phyloP scores from a whole-genome alignment of 2,113 vertebrate species.

The Alaudala cheleensis region DNA sequence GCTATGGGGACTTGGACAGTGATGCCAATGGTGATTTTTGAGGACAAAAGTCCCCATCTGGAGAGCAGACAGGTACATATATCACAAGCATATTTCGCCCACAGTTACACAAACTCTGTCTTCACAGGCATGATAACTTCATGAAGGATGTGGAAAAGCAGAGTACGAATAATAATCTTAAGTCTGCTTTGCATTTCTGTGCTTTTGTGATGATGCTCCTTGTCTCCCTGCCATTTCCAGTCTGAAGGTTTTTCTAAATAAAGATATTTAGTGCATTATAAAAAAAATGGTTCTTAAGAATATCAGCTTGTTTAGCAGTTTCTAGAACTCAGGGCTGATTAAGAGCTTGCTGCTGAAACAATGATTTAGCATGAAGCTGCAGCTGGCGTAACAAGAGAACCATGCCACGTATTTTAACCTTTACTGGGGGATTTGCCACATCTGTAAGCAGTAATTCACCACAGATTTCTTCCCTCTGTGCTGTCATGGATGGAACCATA shows the following conservation, averaged over 20 bases:
- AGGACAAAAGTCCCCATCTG: not conserved
- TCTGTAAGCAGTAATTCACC: conserved; percentile 54
- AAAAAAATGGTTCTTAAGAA: not conserved
- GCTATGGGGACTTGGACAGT: not conserved
- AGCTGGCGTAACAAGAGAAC: conserved; percentile 50
- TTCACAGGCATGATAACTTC: not conserved
- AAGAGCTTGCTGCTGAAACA: conserved; percentile 45
- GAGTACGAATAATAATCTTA: not conserved
- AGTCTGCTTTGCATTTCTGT: not conserved
- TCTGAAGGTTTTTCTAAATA: conserved; percentile 11
- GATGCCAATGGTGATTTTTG: not conserved
- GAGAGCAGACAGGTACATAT: not conserved
- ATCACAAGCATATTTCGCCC: not conserved
- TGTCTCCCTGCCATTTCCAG: not conserved
- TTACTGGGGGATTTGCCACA: conserved; percentile 49
- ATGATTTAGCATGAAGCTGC: conserved; percentile 30
- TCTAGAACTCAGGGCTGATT: not conserved
- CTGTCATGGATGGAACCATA: conserved; percentile 25
- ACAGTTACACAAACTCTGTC: not conserved
- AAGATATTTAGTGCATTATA: not conserved
- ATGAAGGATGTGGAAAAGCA: not conserved
- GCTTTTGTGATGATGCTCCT: not conserved
- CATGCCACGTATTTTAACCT: conserved; percentile 50
- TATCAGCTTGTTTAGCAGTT: conserved; percentile 40
- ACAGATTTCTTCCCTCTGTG: conserved; percentile 1